Evolutionary conservation across 2,888 invertebrate genomes (phyloP).

Genomic region (Cyaniris semiargus): DNA sequence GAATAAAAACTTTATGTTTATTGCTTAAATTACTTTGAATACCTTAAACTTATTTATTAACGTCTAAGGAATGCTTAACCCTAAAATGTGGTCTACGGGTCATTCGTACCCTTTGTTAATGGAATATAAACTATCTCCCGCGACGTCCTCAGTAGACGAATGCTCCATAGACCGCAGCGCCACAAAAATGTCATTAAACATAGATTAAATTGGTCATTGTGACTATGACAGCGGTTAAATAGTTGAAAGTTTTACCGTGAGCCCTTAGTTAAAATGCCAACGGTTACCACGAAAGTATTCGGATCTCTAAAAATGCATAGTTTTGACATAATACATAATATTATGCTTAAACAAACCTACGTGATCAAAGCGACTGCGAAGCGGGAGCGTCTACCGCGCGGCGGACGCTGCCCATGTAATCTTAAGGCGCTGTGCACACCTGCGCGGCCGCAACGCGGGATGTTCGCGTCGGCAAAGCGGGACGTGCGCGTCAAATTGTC

Average conservation of each 20-base stretch:
- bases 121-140: background rate
- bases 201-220: background rate
- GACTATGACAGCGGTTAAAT: background rate
- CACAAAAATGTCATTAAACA: background rate
- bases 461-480: too few species aligned
- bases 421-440: too few species aligned
- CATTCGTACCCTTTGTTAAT: conserved; percentile 8
- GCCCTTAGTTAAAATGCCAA: background rate
- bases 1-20: background rate
- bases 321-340: too few species aligned
- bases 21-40: conserved; percentile 4
- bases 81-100: background rate
- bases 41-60: conserved; percentile 4
- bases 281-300: too few species aligned
- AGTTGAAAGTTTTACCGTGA: background rate
- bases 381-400: too few species aligned
- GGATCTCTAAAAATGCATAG: too few species aligned
- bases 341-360: too few species aligned
- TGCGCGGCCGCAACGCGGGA: too few species aligned
- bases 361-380: too few species aligned
- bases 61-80: conserved; percentile 10
- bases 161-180: background rate
- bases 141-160: background rate
- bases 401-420: too few species aligned
- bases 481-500: too few species aligned